Evolutionary conservation across 2,888 invertebrate genomes (phyloP).

Genomic region (Acleris literana): DNA sequence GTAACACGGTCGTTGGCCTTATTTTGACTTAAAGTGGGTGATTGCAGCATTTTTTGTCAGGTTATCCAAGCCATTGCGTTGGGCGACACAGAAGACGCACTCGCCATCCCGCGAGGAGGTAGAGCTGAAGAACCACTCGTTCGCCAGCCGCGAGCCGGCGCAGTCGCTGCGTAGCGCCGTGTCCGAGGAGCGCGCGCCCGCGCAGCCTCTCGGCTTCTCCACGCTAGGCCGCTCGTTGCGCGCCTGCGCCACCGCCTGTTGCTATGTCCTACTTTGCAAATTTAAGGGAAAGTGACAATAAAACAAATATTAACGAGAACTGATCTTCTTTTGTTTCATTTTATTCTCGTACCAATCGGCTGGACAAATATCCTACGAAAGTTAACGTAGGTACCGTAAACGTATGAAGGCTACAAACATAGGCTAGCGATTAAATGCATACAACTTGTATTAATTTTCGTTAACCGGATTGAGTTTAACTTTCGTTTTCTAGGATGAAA

Average conservation of each 20-base stretch:
- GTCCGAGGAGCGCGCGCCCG: slow-evolving; percentile 44
- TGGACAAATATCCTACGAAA: no score
- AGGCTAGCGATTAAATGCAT: no score
- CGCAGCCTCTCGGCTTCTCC: slow-evolving; percentile 53
- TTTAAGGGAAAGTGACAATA: slow-evolving; percentile 11
- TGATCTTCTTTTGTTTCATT: neutral
- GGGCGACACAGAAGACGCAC: slow-evolving; percentile 71
- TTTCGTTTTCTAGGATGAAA: no score
- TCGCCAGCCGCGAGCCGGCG: slow-evolving; percentile 55
- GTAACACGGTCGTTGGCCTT: no score
- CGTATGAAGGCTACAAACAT: no score
- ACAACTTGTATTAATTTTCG: no score
- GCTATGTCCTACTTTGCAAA: slow-evolving; percentile 14
- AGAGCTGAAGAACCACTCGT: slow-evolving; percentile 68
- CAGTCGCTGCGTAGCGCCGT: slow-evolving; percentile 36
- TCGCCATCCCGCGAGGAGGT: slow-evolving; percentile 70
- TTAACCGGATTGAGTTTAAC: no score
- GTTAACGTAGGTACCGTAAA: no score
- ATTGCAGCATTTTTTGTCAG: slow-evolving; percentile 44
- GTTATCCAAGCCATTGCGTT: slow-evolving; percentile 72
- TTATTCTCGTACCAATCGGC: neutral
- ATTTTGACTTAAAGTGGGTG: no score
- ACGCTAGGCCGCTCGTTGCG: slow-evolving; percentile 43
- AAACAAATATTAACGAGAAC: neutral
- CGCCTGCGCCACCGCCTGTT: slow-evolving; percentile 37